These are phyloP conservation scores for Pangasius sanitwongsei DNA, from an alignment of 2,797 vertebrate species.

Conservation along the genomic window DNA sequence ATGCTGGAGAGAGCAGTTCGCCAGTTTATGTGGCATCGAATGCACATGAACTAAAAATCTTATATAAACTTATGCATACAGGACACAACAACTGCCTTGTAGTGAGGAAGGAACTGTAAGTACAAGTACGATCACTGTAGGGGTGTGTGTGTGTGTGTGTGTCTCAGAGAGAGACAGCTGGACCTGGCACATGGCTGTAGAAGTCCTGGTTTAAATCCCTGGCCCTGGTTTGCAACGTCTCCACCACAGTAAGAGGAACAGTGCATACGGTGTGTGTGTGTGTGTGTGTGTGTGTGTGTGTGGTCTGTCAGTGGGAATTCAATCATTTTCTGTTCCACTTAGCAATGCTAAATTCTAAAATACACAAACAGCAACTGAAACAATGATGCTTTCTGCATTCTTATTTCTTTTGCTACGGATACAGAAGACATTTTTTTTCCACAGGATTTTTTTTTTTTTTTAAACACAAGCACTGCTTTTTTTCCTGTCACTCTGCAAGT, in stretches of 20 bases:
- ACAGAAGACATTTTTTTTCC: background rate
- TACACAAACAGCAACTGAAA: background rate
- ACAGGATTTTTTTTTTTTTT: background rate
- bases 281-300: constrained; percentile 1
- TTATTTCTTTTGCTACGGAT: background rate
- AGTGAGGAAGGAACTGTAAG: background rate
- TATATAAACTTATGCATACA: background rate
- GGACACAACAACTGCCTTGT: background rate
- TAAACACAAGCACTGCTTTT: no score
- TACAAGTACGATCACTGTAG: background rate
- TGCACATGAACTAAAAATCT: background rate
- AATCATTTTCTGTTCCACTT: background rate
- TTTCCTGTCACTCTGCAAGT: background rate
- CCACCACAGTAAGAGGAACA: constrained; percentile 35
- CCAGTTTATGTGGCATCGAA: background rate
- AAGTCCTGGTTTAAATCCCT: constrained; percentile 44
- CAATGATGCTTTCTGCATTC: background rate
- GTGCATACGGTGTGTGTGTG: constrained; percentile 18
- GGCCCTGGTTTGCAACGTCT: constrained; percentile 43
- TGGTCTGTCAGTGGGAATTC: background rate
- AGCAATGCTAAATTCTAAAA: background rate
- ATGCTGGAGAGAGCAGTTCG: no score
- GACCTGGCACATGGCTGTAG: constrained; percentile 48
- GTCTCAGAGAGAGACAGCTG: constrained; percentile 52
- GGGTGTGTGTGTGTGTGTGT: background rate